Conservation (phyloP, 2,113 vertebrate species). For the Calcarius ornatus region DNA sequence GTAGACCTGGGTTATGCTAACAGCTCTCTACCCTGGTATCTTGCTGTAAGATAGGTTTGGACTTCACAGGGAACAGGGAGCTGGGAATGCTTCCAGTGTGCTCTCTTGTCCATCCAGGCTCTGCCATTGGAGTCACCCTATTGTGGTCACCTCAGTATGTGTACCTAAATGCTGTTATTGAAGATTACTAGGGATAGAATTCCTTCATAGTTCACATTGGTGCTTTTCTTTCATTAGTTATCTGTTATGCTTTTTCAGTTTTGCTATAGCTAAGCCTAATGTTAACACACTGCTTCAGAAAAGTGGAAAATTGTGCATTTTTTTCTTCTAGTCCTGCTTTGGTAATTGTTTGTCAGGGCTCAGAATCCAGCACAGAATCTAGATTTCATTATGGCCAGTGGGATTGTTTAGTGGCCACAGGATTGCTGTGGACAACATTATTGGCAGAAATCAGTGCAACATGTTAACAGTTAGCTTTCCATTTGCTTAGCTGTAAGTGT, state of each 20-base stretch:
- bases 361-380: background rate
- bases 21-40: background rate
- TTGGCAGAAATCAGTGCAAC: background rate
- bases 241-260: background rate
- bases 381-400: background rate
- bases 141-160: background rate
- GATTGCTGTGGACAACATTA: background rate
- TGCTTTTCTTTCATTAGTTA: background rate
- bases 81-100: background rate
- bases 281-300: background rate
- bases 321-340: background rate
- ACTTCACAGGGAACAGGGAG: background rate
- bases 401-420: background rate
- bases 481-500: background rate
- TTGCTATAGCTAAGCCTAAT: background rate
- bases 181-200: background rate
- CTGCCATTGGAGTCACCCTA: background rate
- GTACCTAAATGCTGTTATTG: background rate
- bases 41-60: background rate
- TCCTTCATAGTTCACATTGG: background rate
- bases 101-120: background rate
- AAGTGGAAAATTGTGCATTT: background rate
- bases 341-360: background rate
- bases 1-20: background rate
- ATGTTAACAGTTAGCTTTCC: background rate